A percentile compares a stretch with the other conserved stretches of the same genome.
Evolutionary conservation across 2,888 invertebrate species (phyloP).

Genomic region (Antitype chi): DNA sequence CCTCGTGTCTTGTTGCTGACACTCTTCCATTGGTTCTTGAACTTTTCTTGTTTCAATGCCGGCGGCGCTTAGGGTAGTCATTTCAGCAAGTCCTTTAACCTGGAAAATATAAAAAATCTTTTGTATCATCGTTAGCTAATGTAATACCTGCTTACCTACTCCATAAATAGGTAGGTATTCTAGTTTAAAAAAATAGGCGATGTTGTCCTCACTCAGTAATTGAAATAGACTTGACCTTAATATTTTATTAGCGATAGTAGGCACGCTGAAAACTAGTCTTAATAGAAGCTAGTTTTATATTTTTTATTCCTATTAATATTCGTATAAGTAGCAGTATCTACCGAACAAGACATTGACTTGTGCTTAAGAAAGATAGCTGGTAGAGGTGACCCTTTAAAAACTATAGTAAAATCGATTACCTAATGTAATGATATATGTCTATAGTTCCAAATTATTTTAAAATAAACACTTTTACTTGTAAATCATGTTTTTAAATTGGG

Average conservation of each 20-base stretch:
- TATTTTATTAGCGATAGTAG: constrained; percentile 39
- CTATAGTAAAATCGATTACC: not conserved
- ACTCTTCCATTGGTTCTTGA: constrained; percentile 89
- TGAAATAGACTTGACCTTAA: constrained; percentile 60
- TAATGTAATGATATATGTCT: not conserved
- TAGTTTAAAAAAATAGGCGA: constrained; percentile 36
- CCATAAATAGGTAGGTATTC: not conserved
- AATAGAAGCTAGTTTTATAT: constrained; percentile 41
- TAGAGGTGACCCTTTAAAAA: not conserved
- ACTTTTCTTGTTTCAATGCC: constrained; percentile 89
- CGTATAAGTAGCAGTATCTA: constrained; percentile 1
- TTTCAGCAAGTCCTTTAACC: constrained; percentile 97
- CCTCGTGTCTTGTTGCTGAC: constrained; percentile 81
- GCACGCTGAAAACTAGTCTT: constrained; percentile 39
- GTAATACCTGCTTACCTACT: not conserved
- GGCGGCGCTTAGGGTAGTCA: constrained; percentile 95
- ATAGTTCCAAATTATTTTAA: not conserved
- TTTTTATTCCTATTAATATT: constrained; percentile 13
- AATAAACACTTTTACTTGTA: not conserved
- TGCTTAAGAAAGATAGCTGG: not conserved
- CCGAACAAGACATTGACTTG: not conserved
- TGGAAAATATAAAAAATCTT: constrained; percentile 70
- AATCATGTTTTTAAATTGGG: not conserved
- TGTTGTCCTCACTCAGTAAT: constrained; percentile 42
- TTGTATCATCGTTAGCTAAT: not conserved